Evolutionary conservation across 1,140 invertebrate genomes (phyloP).

Genomic region (Cotesia chilonis): DNA sequence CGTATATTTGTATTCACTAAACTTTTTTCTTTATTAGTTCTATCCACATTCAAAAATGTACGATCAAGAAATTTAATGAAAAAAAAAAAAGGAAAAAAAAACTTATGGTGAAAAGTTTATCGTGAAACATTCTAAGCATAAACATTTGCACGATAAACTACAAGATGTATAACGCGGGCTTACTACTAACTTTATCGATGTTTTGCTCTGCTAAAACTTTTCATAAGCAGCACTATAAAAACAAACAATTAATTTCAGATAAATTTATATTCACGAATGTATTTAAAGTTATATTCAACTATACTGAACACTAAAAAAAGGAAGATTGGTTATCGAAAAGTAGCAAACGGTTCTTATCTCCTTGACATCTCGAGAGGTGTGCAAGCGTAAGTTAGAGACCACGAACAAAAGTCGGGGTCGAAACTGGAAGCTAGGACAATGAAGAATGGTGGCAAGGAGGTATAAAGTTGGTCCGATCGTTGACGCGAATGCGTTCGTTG

Average conservation of each 20-base stretch:
- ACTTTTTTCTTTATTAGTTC: too few species aligned
- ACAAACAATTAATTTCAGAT: constrained; percentile 15
- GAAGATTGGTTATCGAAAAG: constrained; percentile 19
- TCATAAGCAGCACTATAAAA: background rate
- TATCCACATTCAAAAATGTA: too few species aligned
- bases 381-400: constrained; percentile 6
- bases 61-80: too few species aligned
- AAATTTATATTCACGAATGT: constrained; percentile 19
- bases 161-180: too few species aligned
- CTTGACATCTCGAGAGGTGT: background rate
- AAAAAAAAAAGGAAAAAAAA: too few species aligned
- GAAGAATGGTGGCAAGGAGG: background rate
- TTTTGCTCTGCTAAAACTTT: too few species aligned
- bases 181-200: too few species aligned
- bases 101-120: too few species aligned
- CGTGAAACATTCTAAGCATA: too few species aligned
- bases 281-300: constrained; percentile 1
- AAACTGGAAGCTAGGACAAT: background rate
- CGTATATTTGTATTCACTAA: too few species aligned
- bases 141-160: too few species aligned
- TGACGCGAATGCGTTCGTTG: constrained; percentile 28
- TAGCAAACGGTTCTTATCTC: constrained; percentile 26
- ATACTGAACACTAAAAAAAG: background rate
- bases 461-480: constrained; percentile 35
- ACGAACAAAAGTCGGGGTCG: background rate